Percentiles rank a stretch among this genome's conserved stretches.
Conservation (phyloP, 1,140 invertebrate species). For the Drosophila pseudoananassae region DNA sequence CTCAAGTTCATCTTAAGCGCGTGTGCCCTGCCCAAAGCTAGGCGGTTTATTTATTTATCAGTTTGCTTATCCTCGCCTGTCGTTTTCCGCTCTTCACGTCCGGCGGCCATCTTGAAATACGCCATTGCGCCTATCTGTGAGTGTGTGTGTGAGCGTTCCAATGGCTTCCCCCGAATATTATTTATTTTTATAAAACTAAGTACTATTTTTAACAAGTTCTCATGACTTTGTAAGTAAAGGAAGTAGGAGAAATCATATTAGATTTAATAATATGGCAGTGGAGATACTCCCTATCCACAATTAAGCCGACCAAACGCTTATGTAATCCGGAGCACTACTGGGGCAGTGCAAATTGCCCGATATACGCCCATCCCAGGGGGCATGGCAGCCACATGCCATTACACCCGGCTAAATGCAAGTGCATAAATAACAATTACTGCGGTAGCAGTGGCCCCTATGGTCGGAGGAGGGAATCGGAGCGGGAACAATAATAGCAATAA, state of each 20-base stretch:
- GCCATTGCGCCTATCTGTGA: conserved; percentile 6
- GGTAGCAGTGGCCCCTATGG: conserved; percentile 13
- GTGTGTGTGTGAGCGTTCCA: not conserved
- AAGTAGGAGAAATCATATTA: conserved; percentile 14
- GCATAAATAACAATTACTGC: conserved; percentile 80
- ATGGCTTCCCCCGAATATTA: not conserved
- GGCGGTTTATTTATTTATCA: conserved; percentile 13
- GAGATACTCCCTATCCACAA: conserved; percentile 29
- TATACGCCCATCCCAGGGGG: conserved; percentile 68
- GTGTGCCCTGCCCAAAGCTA: conserved; percentile 48
- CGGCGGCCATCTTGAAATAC: conserved; percentile 1
- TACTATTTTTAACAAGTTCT: no score
- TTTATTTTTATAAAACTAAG: not conserved
- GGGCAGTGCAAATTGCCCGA: conserved; percentile 58
- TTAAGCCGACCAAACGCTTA: conserved; percentile 58
- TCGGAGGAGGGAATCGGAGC: not conserved
- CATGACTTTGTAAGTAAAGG: not conserved
- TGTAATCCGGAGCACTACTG: conserved; percentile 55
- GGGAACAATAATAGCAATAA: conserved; percentile 39
- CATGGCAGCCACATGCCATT: conserved; percentile 67
- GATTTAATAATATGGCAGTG: not conserved
- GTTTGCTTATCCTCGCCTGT: conserved; percentile 3
- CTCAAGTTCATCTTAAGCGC: conserved; percentile 67
- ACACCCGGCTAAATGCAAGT: conserved; percentile 75
- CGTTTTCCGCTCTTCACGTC: conserved; percentile 3